A percentile compares a stretch with the other conserved stretches of the same genome.
phyloP scores from a whole-genome alignment of 2,797 vertebrate species.

The Cephalopachus bancanus region DNA sequence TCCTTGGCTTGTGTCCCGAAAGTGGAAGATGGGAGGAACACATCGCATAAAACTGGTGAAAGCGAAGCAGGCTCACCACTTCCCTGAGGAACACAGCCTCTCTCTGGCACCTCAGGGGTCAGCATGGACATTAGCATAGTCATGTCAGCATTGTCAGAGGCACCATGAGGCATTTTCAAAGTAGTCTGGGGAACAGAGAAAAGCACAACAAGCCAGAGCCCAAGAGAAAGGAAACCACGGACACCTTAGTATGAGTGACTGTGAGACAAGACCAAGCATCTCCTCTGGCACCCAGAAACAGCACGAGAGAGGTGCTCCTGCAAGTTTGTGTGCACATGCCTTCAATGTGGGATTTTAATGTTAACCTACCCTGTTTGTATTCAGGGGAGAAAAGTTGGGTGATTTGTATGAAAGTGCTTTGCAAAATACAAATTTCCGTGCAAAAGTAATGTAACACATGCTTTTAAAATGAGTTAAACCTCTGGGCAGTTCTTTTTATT shows the following conservation, averaged over 20 bases:
- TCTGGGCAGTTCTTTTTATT: neutral
- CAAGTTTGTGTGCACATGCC: neutral
- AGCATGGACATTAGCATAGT: neutral
- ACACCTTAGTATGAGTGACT: neutral
- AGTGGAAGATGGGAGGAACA: neutral
- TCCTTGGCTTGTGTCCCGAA: neutral
- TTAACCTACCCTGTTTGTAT: neutral
- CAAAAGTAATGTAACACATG: neutral
- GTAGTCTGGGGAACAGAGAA: neutral
- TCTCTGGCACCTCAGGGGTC: neutral
- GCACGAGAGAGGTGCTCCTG: neutral
- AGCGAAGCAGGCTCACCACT: neutral
- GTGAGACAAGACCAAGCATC: neutral
- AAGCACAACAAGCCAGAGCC: neutral
- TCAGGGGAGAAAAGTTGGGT: neutral
- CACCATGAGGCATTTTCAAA: neutral
- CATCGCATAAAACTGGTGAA: neutral
- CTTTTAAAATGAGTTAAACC: neutral
- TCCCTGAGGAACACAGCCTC: neutral
- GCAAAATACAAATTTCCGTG: neutral
- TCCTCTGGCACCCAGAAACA: neutral
- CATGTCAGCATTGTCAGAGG: neutral
- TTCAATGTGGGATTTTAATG: neutral
- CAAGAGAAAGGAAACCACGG: neutral
- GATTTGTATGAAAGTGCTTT: constrained; percentile 38